Conservation (phyloP, 1,140 invertebrate species). For the Capitella teleta region DNA sequence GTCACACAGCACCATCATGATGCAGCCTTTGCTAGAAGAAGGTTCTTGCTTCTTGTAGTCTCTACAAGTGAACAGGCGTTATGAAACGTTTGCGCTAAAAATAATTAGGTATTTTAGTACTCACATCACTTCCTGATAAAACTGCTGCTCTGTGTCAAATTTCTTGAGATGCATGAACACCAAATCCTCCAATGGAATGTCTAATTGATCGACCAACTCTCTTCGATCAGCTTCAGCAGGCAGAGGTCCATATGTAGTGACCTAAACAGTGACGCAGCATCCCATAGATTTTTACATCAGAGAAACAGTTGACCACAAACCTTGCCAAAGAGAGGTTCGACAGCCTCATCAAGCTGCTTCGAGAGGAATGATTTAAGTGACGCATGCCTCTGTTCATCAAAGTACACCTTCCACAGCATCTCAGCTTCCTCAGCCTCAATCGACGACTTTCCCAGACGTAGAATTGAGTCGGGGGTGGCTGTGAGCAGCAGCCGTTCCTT, state of each 20-base stretch:
- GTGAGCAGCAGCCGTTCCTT: slow-evolving; percentile 19
- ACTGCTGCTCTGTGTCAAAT: slow-evolving; percentile 19
- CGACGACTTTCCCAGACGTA: slow-evolving; percentile 13
- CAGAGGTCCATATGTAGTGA: slow-evolving; percentile 15
- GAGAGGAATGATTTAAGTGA: slow-evolving; percentile 19
- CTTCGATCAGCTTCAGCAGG: slow-evolving; percentile 7
- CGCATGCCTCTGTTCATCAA: slow-evolving; percentile 23
- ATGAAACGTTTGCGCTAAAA: too few species aligned
- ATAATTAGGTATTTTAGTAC: too few species aligned
- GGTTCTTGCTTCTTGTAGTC: too few species aligned
- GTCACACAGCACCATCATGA: slow-evolving; percentile 32
- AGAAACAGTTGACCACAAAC: too few species aligned
- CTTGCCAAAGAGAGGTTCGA: too few species aligned
- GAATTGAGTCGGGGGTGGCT: slow-evolving; percentile 20
- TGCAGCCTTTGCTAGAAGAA: slow-evolving; percentile 2
- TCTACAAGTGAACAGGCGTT: too few species aligned
- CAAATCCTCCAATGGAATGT: slow-evolving; percentile 1
- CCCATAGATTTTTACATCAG: too few species aligned
- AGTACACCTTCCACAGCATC: slow-evolving; percentile 19
- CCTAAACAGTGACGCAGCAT: slow-evolving; percentile 9
- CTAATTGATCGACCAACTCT: slow-evolving; percentile 2
- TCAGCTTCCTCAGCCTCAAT: neutral
- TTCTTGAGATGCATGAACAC: slow-evolving; percentile 11
- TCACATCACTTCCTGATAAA: slow-evolving; percentile 13
- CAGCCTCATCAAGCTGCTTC: neutral